These are phyloP conservation scores for Clarias batrachus DNA, from an alignment of 2,113 vertebrate genomes.

Conservation along the genomic window DNA sequence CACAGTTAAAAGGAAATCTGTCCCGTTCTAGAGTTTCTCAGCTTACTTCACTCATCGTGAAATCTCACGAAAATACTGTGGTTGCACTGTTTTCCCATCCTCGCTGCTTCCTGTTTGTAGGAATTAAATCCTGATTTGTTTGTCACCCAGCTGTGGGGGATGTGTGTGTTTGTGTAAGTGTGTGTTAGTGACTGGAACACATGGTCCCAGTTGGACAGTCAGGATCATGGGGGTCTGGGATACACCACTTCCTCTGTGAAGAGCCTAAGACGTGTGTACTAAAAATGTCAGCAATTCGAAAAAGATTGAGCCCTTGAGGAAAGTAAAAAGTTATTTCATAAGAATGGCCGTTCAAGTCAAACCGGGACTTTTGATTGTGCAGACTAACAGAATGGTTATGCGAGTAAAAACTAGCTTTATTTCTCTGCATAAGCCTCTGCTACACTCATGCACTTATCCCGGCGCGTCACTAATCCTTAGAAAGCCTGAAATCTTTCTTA, in stretches of 20 bases:
- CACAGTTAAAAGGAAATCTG: not conserved
- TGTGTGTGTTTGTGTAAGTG: not conserved
- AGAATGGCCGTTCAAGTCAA: not conserved
- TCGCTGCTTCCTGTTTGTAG: slow-evolving; percentile 16
- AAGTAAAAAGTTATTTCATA: not conserved
- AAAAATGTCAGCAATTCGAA: not conserved
- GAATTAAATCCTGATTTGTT: slow-evolving; percentile 28
- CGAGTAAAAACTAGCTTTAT: no score
- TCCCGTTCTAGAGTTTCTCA: not conserved
- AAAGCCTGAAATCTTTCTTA: no score
- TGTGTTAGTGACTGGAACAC: slow-evolving; percentile 38
- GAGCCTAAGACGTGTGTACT: not conserved
- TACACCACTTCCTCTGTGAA: slow-evolving; percentile 59
- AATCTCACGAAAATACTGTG: not conserved
- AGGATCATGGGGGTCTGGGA: slow-evolving; percentile 37
- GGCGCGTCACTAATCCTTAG: no score
- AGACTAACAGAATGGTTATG: no score
- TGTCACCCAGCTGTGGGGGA: slow-evolving; percentile 32
- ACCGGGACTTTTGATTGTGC: no score
- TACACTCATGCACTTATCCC: no score
- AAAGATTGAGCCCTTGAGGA: not conserved
- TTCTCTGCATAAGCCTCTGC: no score
- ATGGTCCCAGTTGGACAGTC: slow-evolving; percentile 41
- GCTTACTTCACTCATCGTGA: not conserved
- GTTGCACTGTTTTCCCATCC: not conserved